These are phyloP conservation scores for Subacronicta megacephala DNA, from an alignment of 2,888 invertebrate genomes.

Conservation along the genomic window DNA sequence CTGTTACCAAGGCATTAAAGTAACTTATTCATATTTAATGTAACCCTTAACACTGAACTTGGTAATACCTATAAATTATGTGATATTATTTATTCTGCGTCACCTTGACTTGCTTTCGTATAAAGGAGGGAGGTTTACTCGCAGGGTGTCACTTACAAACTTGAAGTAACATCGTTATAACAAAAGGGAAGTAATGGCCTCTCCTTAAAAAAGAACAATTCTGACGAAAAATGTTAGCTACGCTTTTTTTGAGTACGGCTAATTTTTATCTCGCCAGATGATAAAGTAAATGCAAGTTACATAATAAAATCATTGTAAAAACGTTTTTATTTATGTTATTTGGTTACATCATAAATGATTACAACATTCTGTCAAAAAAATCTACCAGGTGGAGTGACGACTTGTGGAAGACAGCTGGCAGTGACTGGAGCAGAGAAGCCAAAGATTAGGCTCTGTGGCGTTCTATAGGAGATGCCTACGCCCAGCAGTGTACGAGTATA, in stretches of 20 bases:
- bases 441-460: too few species aligned
- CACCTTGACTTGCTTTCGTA: constrained; percentile 29
- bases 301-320: too few species aligned
- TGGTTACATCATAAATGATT: too few species aligned
- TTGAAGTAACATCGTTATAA: constrained; percentile 53
- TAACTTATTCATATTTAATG: constrained; percentile 30
- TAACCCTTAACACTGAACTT: constrained; percentile 34
- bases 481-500: too few species aligned
- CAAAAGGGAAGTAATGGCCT: constrained; percentile 61
- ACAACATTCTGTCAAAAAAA: too few species aligned
- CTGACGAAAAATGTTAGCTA: constrained; percentile 48
- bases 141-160: constrained; percentile 47
- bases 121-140: constrained; percentile 21
- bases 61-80: constrained; percentile 29
- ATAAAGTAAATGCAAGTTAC: too few species aligned
- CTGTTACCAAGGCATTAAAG: constrained; percentile 9
- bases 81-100: constrained; percentile 41
- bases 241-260: constrained; percentile 17
- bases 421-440: too few species aligned
- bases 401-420: too few species aligned
- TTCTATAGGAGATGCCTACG: too few species aligned
- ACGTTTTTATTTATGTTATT: too few species aligned
- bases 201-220: constrained; percentile 62
- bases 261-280: background rate
- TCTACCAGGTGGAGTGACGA: too few species aligned